These are phyloP conservation scores for Willisornis vidua DNA, from an alignment of 2,113 vertebrate genomes.

Conservation along the genomic window DNA sequence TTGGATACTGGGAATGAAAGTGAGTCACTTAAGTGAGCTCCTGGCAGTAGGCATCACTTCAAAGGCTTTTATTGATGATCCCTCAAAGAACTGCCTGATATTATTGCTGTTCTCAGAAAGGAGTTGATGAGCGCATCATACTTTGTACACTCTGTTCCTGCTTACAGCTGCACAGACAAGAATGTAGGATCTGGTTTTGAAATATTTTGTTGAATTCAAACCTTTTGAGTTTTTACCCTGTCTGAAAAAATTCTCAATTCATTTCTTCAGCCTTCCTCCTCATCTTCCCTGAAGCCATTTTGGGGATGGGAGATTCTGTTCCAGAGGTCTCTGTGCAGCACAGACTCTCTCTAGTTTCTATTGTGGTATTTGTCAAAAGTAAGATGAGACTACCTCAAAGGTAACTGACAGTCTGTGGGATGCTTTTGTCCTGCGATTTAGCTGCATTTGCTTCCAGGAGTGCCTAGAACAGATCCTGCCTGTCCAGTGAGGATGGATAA, in stretches of 20 bases:
- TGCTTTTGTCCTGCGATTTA: neutral
- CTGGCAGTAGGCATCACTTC: neutral
- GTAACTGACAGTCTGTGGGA: neutral
- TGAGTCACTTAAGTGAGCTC: neutral
- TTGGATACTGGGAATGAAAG: neutral
- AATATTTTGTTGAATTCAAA: neutral
- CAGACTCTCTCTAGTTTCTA: neutral
- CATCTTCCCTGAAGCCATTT: neutral
- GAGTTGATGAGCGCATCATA: neutral
- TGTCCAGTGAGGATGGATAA: neutral
- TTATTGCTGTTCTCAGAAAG: neutral
- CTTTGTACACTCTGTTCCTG: neutral
- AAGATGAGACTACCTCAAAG: neutral
- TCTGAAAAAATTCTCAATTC: neutral
- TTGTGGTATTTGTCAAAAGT: neutral
- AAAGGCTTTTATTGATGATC: conserved; percentile 11
- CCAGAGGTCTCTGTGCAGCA: neutral
- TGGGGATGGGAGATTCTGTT: neutral
- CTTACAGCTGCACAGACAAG: neutral
- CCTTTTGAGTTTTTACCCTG: neutral
- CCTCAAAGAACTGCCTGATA: neutral
- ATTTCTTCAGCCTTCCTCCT: neutral
- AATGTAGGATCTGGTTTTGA: neutral
- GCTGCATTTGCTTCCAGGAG: neutral
- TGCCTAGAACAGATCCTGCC: neutral